Evolutionary conservation across 1,140 invertebrate genomes (phyloP), one percentile per base, ranked within the genome.

Genomic region (Dysdera silvatica): DNA sequence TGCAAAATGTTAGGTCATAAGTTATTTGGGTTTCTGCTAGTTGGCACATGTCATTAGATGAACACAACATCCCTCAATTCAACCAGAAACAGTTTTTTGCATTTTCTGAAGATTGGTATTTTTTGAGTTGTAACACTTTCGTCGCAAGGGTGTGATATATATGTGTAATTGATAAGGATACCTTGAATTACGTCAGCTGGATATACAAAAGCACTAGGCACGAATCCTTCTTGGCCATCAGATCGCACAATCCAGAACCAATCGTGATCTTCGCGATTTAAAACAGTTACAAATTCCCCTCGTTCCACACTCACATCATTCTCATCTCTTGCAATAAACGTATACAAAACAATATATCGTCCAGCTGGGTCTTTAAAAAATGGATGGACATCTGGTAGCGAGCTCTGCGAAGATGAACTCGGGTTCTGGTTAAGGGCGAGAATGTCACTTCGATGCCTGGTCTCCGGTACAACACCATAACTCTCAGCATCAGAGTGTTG

Each of bases 211-310:
- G 88, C 89, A 29, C 87, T 87, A 7, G 94, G 94, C 29, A 96
- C 91, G 76, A 97, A 97, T 12, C 94, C 94, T 78, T 96, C 93
- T 71, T 92, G 88, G 1, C 89, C 89, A 74, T 95, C 90, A 69
- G 87, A 89, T 61, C 89, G 81, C 23, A 92, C 83, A 37, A 96
- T 89, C 93, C 92, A 96, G 73, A 88, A 94, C 93, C 93, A 95
- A 74, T 95, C 90, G 0, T 89, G 86, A 78, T 95, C 93, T 74
- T 95, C 91, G 69, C 87, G 81, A 77, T 96, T 97, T 12, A 96
- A 77, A 2, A 95, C 89, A 24, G 91, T 95, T 2, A 97, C 91
- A 79, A 95, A 90, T 74, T 96, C 92, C 6, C 92, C 91, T 51
- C 91, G 79, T 72, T 95, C 89, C 0, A 96, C 92, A 61, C 87